Base-by-base conservation (phyloP, 2,113 vertebrate genomes). In the Nyctibius bracteatus region DNA sequence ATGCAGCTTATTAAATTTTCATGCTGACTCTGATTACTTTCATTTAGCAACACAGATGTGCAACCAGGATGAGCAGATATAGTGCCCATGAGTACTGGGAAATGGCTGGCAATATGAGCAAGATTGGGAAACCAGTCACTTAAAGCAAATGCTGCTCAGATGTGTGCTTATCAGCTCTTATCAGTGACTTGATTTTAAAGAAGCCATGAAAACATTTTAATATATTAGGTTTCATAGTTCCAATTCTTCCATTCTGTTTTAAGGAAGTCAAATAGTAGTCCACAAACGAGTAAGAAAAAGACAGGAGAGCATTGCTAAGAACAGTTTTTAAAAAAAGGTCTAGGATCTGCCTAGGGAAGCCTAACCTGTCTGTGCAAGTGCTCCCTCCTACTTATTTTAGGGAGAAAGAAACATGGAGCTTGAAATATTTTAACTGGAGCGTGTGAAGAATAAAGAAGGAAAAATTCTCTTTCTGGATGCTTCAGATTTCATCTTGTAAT, bases 1-100 rank as follows among this genome's bases (percentile, higher is more conserved):
- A 86, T 0, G 3, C 57, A 61, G 35, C 52, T 95, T 74, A 97
- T 97, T 89, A 97, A 95, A 95, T 86, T 95, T 96, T 93, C 90
- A 94, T 79, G 75, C 65, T 86, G 35, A n/a, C 47, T 94, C 88
- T 85, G 88, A 92, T 92, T 93, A 71, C 88, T 92, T 96, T 86
- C 61, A 86, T 96, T 96, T 96, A 94, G 88, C 39, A 71, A 71
- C 75, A 86, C 93, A 97, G 94, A 95, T 96, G 90, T 79, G 85
- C 71, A 81, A 79, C 31, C 65, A 83, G 75, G 83, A 90, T 71
- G 58, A 80, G 75, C 68, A 71, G 55, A 65, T 28, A 63, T 1
- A 70, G 47, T 25, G 47, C 90, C 75, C 17, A 2, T 7, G 68
- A 92, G 79, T 25, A 59, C 35, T 78, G 67, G 74, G 51, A 86